Evolutionary conservation across 2,113 vertebrate genomes (phyloP).

Genomic region (Eulemur rufifrons): DNA sequence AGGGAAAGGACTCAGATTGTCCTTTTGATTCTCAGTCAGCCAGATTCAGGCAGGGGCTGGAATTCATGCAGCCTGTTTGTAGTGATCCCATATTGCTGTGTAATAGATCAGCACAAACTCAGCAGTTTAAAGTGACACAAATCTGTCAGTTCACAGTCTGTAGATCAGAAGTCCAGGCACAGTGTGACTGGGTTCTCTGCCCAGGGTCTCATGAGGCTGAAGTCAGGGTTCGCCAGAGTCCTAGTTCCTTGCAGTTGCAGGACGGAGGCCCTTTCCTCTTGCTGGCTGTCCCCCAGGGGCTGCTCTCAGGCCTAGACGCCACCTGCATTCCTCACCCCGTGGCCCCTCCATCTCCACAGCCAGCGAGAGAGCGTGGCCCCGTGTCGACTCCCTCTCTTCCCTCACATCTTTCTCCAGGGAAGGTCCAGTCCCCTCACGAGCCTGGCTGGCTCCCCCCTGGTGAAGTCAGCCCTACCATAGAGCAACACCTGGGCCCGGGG

Average conservation of each 20-base stretch:
- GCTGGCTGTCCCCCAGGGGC: too few relatives aligned
- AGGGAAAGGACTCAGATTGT: background rate
- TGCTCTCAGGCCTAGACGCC: background rate
- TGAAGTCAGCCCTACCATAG: background rate
- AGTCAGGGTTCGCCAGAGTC: background rate
- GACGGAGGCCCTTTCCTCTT: background rate
- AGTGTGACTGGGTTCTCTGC: background rate
- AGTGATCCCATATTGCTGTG: background rate
- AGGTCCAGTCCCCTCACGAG: background rate
- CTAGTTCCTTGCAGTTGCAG: accelerated
- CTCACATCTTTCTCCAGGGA: background rate
- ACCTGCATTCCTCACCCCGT: accelerated
- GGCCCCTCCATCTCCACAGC: background rate
- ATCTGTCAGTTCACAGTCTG: background rate
- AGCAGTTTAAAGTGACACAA: background rate
- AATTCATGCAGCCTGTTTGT: background rate
- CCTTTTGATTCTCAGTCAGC: background rate
- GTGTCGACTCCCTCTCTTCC: background rate
- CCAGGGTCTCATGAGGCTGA: background rate
- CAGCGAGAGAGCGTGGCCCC: background rate
- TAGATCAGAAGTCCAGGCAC: background rate
- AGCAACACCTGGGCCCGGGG: accelerated
- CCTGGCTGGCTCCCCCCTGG: background rate
- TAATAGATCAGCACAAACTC: too few relatives aligned
- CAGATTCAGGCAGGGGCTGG: background rate